Base-by-base conservation (phyloP, 2,113 vertebrate genomes). In the Sciurus niger region DNA sequence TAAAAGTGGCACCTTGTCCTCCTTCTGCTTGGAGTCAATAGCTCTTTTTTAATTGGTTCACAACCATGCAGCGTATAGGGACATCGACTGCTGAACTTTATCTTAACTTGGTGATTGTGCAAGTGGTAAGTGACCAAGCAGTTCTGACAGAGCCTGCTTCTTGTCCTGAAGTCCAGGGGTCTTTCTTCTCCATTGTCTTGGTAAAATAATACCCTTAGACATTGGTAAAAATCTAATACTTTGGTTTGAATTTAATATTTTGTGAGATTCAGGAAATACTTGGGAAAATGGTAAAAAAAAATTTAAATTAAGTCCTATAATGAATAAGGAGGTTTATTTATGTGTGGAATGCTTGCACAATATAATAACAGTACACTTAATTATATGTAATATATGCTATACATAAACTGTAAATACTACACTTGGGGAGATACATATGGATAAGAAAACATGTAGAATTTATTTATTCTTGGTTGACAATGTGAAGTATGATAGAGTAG, bases 381-480 rank as follows among this genome's bases (percentile, higher is more conserved):
- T 74, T 74, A 51, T 76, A 60, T 73, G 34, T 55, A 40, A 82
- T 68, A 22, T 65, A 51, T 53, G n/a, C 14, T 79, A 1, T 10
- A 2, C 74, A 40, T 5, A 28, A 48, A 90, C 32, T 73, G 46
- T 97, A 34, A 79, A 43, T 84, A 53, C 4, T 60, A 8, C 89
- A 80, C 84, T 76, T 34, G 65, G 32, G 73, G 16, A 86, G 83
- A 90, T 74, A 40, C n/a, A 93, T 80, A 53, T 67, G 73, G 55
- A 96, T 94, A 95, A 55, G 79, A 96, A 97, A 96, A 93, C 74
- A 74, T 37, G 34, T 94, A 70, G 72, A 90, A 85, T 48, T 96
- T 86, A 94, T 68, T 79, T 86, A 25, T 86, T 98, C 58, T 97
- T 92, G 96, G 76, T 68, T 98, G 96, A 98, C 94, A 98, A 97